phyloP scores from a whole-genome alignment of 2,797 vertebrate species.

The Meriones psammophilus region DNA sequence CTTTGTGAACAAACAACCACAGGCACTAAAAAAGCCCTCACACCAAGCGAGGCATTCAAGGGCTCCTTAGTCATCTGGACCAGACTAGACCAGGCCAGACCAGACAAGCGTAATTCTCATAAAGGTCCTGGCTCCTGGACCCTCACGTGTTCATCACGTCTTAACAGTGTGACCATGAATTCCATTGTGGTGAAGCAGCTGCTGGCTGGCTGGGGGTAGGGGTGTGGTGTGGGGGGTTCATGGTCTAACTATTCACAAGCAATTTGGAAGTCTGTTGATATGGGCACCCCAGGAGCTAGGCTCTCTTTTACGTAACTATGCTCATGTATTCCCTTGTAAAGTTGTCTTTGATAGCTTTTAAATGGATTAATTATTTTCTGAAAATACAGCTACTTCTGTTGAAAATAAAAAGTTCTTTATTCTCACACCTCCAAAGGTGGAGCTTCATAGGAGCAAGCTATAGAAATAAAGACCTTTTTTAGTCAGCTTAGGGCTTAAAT shows the following conservation, averaged over 20 bases:
- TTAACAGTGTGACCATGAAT: slow-evolving; percentile 73
- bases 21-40: slow-evolving; percentile 3
- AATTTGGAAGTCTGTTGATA: slow-evolving; percentile 63
- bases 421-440: neutral
- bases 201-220: slow-evolving; percentile 57
- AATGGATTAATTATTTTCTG: slow-evolving; percentile 66
- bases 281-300: neutral
- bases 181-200: slow-evolving; percentile 80
- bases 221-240: neutral
- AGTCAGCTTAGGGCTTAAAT: slow-evolving; percentile 64
- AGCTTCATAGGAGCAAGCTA: slow-evolving; percentile 43
- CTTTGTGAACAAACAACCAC: slow-evolving; percentile 8
- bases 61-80: slow-evolving; percentile 52
- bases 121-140: slow-evolving; percentile 73
- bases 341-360: slow-evolving; percentile 18
- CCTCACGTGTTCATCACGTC: slow-evolving; percentile 74
- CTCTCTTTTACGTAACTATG: slow-evolving; percentile 64
- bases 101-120: slow-evolving; percentile 68
- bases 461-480: slow-evolving; percentile 73
- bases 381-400: slow-evolving; percentile 48
- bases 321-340: slow-evolving; percentile 51
- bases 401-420: slow-evolving; percentile 21
- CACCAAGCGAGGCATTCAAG: neutral
- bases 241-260: slow-evolving; percentile 57
- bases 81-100: slow-evolving; percentile 24